Percentiles rank a stretch among this genome's conserved stretches.
Conservation (phyloP, 1,140 invertebrate species). For the Xylocopa sonorina region DNA sequence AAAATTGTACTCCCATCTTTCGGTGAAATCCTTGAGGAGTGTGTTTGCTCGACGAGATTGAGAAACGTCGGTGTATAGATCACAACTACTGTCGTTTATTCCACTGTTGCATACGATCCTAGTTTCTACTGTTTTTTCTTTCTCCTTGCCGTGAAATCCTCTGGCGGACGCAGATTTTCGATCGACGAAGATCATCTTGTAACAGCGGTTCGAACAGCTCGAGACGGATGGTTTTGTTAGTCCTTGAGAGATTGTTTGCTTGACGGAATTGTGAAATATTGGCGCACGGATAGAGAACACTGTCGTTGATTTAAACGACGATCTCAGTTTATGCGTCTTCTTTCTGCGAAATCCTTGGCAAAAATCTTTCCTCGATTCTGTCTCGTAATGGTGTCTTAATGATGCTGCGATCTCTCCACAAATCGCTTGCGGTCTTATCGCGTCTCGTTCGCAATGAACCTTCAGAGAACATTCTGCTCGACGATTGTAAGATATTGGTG, state of each 20-base stretch:
- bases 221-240: too few relatives aligned
- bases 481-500: too few relatives aligned
- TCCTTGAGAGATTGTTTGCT: conserved; percentile 19
- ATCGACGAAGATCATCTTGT: too few relatives aligned
- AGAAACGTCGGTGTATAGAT: neutral
- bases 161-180: too few relatives aligned
- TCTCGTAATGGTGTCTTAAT: too few relatives aligned
- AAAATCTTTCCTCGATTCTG: too few relatives aligned
- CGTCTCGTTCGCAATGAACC: too few relatives aligned
- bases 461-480: too few relatives aligned
- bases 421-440: too few relatives aligned
- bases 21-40: conserved; percentile 20
- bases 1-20: neutral
- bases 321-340: neutral
- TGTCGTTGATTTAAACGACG: neutral
- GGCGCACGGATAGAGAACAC: neutral
- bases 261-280: neutral
- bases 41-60: conserved; percentile 2
- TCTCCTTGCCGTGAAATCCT: neutral
- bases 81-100: neutral
- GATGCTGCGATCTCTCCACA: too few relatives aligned
- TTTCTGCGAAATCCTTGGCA: neutral
- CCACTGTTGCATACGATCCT: too few relatives aligned
- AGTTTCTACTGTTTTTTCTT: neutral
- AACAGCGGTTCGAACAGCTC: too few relatives aligned